Conservation (phyloP, 2,113 vertebrate species). For the Arvicanthis niloticus region DNA sequence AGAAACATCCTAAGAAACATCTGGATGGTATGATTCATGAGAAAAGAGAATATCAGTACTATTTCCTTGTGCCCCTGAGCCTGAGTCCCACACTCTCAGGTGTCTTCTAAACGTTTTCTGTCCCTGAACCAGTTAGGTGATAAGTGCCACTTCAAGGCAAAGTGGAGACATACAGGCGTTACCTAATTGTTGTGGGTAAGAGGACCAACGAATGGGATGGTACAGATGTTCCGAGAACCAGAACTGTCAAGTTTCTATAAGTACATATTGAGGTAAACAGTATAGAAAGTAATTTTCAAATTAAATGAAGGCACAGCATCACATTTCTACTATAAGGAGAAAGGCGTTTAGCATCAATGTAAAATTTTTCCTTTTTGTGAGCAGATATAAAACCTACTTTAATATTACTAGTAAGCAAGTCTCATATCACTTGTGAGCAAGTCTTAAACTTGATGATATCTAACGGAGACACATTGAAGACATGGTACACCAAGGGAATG, state of each 20-base stretch:
- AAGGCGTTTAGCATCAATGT: neutral
- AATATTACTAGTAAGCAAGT: conserved; percentile 27
- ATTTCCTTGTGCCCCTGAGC: conserved; percentile 8
- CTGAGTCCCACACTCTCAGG: conserved; percentile 11
- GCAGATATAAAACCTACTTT: neutral
- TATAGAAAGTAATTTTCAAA: conserved; percentile 82
- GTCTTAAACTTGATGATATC: conserved; percentile 32
- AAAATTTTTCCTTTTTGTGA: conserved; percentile 36
- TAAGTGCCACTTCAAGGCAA: conserved; percentile 74
- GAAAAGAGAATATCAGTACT: conserved; percentile 1
- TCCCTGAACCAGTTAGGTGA: conserved; percentile 51
- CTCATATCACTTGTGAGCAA: conserved; percentile 43
- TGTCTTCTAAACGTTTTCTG: conserved; percentile 50
- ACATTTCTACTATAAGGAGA: conserved; percentile 42
- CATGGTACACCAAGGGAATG: neutral
- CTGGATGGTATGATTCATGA: neutral
- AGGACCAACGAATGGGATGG: conserved; percentile 74
- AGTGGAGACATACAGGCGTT: conserved; percentile 72
- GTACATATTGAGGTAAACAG: conserved; percentile 75
- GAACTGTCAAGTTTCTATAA: conserved; percentile 66
- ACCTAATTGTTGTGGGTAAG: conserved; percentile 74
- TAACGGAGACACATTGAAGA: conserved; percentile 7
- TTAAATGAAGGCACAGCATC: conserved; percentile 80
- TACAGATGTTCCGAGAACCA: conserved; percentile 71
- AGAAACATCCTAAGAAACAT: neutral